These are phyloP conservation scores for Crenichthys baileyi DNA, from an alignment of 2,797 vertebrate species.

Conservation along the genomic window DNA sequence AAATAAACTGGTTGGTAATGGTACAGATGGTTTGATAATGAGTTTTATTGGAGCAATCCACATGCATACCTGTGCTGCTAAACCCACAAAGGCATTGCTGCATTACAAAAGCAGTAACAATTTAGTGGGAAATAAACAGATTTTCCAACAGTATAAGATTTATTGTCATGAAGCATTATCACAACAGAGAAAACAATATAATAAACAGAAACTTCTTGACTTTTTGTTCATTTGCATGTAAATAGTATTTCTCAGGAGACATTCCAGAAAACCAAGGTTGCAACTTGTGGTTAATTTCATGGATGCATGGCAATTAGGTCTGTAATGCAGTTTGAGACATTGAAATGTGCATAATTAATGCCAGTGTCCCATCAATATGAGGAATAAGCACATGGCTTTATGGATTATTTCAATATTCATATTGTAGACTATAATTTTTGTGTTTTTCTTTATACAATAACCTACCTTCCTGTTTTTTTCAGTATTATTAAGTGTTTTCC, in stretches of 20 bases:
- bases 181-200: background rate
- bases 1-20: background rate
- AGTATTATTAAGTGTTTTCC: background rate
- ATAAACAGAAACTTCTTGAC: background rate
- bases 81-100: background rate
- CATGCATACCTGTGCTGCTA: background rate
- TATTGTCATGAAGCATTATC: background rate
- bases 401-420: conserved; percentile 1
- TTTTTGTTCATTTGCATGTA: background rate
- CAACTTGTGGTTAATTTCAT: background rate
- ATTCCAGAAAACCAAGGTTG: background rate
- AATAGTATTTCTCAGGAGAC: background rate
- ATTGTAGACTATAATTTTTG: background rate
- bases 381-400: background rate
- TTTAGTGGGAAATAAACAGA: background rate
- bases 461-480: conserved; percentile 12
- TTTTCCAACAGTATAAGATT: background rate
- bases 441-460: conserved; percentile 9
- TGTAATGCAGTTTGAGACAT: background rate
- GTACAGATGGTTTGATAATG: background rate
- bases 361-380: background rate
- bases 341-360: background rate
- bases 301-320: background rate
- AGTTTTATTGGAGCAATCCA: background rate
- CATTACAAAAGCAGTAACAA: background rate